Evolutionary conservation across 1,140 invertebrate genomes (phyloP), one percentile per base, ranked within the genome.

Genomic region (Ostrea denselamellosa): DNA sequence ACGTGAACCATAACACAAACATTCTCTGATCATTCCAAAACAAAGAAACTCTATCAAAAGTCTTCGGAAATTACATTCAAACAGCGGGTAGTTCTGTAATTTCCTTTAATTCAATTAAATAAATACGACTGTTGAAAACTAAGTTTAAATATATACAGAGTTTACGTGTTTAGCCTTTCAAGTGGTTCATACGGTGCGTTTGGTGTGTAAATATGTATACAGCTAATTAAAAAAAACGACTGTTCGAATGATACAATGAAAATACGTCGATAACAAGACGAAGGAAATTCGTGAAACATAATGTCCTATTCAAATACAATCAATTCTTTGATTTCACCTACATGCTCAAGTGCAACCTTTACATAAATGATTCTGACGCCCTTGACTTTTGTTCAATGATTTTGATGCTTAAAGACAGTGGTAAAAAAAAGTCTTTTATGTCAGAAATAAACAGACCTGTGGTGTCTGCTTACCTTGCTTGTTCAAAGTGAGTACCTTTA

Each of bases 131-230:
- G 19, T 68, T 68, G 9, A 68, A n/a, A 68, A 68, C 65, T 22
- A 22, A n/a, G 68, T 25, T 77, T 77, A 77, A 28, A 77, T 77
- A 12, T 77, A 28, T 34, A 77, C 25, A 34, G 12, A 77, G 25
- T 77, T 12, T 34, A 34, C 14, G 22, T 25, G 25, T 25, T 77
- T 8, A 28, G 25, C 5, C 68, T 17, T 25, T 44, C 28, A 9
- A 3, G 8, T 25, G 68, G 68, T 77, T 77, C 68, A 77, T 4
- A 28, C 3, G 10, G 68, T 77, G 25, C 25, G 12, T 77, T 4
- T 77, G 34, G 34, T 77, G 28, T 77, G 28, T 77, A 77, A 77
- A 77, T 77, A 77, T 77, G 25, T 34, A 77, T 77, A 14, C 68
- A 14, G 22, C 22, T 77, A 77, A 77, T 77, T 77, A 34, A 28